phyloP scores from a whole-genome alignment of 1,140 invertebrate genomes.

The Pseudomyrmex flavicornis region DNA sequence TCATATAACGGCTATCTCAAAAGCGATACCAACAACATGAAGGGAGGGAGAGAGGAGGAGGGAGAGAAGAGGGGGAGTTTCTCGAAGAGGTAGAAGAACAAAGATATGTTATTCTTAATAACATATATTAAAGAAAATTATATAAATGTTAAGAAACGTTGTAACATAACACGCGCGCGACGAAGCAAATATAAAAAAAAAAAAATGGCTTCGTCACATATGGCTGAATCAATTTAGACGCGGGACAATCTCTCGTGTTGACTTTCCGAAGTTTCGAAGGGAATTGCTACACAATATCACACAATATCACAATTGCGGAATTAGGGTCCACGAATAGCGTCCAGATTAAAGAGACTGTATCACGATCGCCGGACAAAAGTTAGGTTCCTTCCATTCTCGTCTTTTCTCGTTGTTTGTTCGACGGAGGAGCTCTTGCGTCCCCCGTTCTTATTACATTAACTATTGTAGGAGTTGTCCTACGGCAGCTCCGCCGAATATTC shows the following conservation, averaged over 20 bases:
- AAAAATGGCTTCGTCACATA: background rate
- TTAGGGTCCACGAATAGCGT: slow-evolving; percentile 10
- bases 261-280: background rate
- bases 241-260: background rate
- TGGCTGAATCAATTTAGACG: background rate
- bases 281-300: background rate
- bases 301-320: slow-evolving; percentile 13
- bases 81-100: background rate
- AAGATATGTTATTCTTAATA: slow-evolving; percentile 7
- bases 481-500: slow-evolving; percentile 16
- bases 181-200: too few species aligned
- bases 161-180: too few species aligned
- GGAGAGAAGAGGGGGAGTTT: background rate
- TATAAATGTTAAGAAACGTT: background rate
- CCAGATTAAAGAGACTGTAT: slow-evolving; percentile 26
- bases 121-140: background rate
- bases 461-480: background rate
- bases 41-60: background rate
- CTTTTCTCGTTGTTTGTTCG: background rate
- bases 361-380: background rate
- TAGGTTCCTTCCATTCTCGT: too few species aligned
- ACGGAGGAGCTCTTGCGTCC: too few species aligned
- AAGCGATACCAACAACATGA: background rate
- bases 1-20: background rate
- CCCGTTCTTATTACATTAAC: background rate